Evolutionary conservation across 2,113 vertebrate species (phyloP), one percentile per base, ranked within the genome.

Genomic region (Nerophis lumbriciformis): DNA sequence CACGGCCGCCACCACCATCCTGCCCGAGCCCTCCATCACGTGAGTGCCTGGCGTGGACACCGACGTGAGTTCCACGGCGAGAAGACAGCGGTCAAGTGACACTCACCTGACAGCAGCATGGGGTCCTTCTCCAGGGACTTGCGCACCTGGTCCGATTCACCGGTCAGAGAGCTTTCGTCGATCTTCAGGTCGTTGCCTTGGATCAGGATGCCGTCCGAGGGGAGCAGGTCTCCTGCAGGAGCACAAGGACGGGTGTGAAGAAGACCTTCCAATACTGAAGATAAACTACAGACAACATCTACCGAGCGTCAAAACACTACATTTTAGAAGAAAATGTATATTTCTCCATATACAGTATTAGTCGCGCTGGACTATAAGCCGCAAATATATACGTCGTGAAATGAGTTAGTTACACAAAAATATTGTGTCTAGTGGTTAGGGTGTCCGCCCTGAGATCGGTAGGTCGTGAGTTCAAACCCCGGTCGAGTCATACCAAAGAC

Each of bases 151-250:
- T 98, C 95, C 0, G 95, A 97, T 73, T 99, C 97, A 59, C 97
- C 95, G 0, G 97, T 98, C 83, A 99, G 90, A 0, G 96, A 94
- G 80, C 97, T 99, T 87, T 99, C 97, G 0, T 99, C 97, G 13
- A 98, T 98, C 83, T 99, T 99, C 81, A 99, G 88, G 82, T 99
- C 96, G 3, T 98, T 99, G 35, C 95, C 95, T 75, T 99, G 97
- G 77, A 99, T 95, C 78, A 99, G 86, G 76, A 99, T 86, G 5
- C 97, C 96, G 0, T 99, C 97, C 0, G 97, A 87, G 5, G 97
- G 97, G 68, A 99, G 87, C 60, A 99, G 90, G 85, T 99, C 97
- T 62, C 97, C 97, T 99, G 71, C 68, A 68, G 62, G 28, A n/a
- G 13, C 5, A 48, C 16, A 53, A 12, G 68, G 19, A 39, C 6